These are phyloP conservation scores for Pantherophis vulpinus DNA, from an alignment of 2,797 vertebrate species.

Conservation along the genomic window DNA sequence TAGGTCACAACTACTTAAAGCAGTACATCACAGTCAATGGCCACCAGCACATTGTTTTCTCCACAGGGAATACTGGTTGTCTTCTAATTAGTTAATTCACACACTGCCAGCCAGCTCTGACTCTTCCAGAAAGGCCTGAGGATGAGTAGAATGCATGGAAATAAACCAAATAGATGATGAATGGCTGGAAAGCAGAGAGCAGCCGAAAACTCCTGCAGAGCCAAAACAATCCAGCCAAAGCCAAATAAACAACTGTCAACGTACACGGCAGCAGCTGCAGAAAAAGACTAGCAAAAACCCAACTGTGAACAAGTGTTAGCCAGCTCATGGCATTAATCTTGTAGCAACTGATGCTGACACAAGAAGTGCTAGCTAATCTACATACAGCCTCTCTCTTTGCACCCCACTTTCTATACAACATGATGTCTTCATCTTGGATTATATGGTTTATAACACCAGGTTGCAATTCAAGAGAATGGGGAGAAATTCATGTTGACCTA, in stretches of 20 bases:
- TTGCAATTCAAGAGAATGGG: constrained; percentile 46
- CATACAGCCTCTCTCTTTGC: constrained; percentile 50
- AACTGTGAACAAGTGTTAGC: constrained; percentile 60
- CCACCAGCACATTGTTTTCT: constrained; percentile 10
- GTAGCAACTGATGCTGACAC: constrained; percentile 56
- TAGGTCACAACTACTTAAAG: background rate
- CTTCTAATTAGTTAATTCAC: constrained; percentile 42
- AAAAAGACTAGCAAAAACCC: constrained; percentile 57
- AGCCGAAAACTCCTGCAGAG: constrained; percentile 37
- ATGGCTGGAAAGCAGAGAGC: constrained; percentile 42
- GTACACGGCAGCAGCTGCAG: constrained; percentile 27
- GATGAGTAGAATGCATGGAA: constrained; percentile 45
- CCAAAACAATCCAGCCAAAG: constrained; percentile 43
- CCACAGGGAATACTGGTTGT: constrained; percentile 20
- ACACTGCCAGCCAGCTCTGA: constrained; percentile 23
- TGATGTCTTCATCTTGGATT: constrained; percentile 43
- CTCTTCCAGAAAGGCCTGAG: constrained; percentile 38
- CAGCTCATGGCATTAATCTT: constrained; percentile 61
- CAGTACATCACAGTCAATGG: constrained; percentile 9
- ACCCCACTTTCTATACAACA: constrained; percentile 44
- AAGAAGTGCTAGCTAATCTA: constrained; percentile 53
- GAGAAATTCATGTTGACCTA: constrained; percentile 28
- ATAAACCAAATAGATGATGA: constrained; percentile 35
- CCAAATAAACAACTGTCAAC: constrained; percentile 19
- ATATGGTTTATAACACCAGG: background rate